Percentiles rank a stretch among this genome's conserved stretches.
Conservation (phyloP, 2,797 vertebrate species). For the Natrix natrix region DNA sequence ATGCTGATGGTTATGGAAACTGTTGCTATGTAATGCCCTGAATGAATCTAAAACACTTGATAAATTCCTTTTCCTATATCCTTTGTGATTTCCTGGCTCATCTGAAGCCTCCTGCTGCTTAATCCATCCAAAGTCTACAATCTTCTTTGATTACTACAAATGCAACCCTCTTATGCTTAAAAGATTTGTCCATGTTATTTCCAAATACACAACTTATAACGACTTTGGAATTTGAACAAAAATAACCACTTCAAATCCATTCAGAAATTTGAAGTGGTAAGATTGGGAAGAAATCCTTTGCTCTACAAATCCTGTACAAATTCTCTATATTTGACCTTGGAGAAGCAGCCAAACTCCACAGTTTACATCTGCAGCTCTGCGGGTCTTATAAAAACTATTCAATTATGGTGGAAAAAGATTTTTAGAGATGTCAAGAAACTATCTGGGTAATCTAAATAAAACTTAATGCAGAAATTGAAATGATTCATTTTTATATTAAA, state of each 20-base stretch:
- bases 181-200: slow-evolving; percentile 46
- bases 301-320: slow-evolving; percentile 27
- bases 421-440: slow-evolving; percentile 8
- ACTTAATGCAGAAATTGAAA: slow-evolving; percentile 8
- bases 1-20: slow-evolving; percentile 50
- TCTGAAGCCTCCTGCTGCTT: slow-evolving; percentile 56
- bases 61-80: slow-evolving; percentile 51
- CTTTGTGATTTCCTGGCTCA: slow-evolving; percentile 56
- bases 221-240: slow-evolving; percentile 52
- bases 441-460: not conserved
- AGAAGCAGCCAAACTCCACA: slow-evolving; percentile 17
- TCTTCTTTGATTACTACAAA: slow-evolving; percentile 62
- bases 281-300: not conserved
- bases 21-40: slow-evolving; percentile 48
- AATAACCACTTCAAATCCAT: slow-evolving; percentile 32
- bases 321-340: slow-evolving; percentile 30
- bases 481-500: not conserved
- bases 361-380: not conserved
- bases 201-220: slow-evolving; percentile 45
- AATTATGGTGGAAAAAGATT: not conserved
- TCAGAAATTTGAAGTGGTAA: slow-evolving; percentile 4
- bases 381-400: not conserved
- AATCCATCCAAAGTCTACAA: slow-evolving; percentile 45
- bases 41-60: slow-evolving; percentile 55
- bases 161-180: slow-evolving; percentile 47